phyloP scores from a whole-genome alignment of 2,113 vertebrate species.

The Centropus bengalensis region DNA sequence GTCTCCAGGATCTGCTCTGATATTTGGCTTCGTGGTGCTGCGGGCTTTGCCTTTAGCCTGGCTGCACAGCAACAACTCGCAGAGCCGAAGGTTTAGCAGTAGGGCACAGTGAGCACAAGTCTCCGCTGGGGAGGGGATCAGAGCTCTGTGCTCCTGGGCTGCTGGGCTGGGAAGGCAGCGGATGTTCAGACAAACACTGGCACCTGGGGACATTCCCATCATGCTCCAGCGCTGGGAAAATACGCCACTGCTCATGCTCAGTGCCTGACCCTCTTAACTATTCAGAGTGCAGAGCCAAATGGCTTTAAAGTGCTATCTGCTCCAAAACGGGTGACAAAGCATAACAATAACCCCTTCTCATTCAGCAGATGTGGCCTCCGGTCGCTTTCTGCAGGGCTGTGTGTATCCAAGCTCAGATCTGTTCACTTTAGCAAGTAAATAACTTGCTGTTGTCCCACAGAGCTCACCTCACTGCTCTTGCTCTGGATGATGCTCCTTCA shows the following conservation, averaged over 20 bases:
- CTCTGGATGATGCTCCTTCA: not conserved
- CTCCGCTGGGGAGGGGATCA: not conserved
- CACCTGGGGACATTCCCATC: conserved; percentile 62
- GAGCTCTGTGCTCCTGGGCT: not conserved
- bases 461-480: not conserved
- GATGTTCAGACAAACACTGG: conserved; percentile 14
- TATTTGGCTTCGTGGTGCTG: rapidly evolving
- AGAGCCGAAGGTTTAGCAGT: not conserved
- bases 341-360: conserved; percentile 57
- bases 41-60: not conserved
- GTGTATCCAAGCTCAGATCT: conserved; percentile 54
- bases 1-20: not conserved
- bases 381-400: conserved; percentile 54
- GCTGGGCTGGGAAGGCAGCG: not conserved
- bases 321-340: conserved; percentile 56
- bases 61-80: not conserved
- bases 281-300: conserved; percentile 53
- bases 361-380: conserved; percentile 57
- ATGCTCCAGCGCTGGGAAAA: not conserved
- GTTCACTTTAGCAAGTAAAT: conserved; percentile 47
- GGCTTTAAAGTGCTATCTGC: conserved; percentile 50
- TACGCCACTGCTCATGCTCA: conserved; percentile 16
- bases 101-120: not conserved
- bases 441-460: not conserved
- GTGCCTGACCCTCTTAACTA: conserved; percentile 61